Conservation (phyloP, 2,797 vertebrate genomes). For the Meriones psammophilus region DNA sequence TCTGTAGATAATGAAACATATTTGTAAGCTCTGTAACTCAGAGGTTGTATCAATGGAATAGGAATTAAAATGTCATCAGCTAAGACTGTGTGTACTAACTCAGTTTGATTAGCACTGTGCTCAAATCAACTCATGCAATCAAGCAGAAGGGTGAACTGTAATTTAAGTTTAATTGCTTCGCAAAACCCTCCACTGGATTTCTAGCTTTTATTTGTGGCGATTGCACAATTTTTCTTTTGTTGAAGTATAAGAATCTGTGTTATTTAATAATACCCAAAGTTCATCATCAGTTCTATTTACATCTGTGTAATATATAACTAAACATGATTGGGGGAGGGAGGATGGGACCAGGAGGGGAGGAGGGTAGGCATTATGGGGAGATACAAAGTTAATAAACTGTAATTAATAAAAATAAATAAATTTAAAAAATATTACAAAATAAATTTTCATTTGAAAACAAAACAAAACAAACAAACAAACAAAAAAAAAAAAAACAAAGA, state of each 20-base stretch:
- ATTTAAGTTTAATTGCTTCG: conserved; percentile 4
- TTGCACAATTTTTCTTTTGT: neutral
- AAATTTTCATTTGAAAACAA: too few relatives aligned
- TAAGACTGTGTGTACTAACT: neutral
- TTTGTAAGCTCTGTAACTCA: neutral
- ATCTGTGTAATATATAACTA: conserved; percentile 8
- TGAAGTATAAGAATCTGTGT: neutral
- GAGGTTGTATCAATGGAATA: neutral
- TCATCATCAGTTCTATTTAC: neutral
- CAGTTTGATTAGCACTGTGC: conserved; percentile 22
- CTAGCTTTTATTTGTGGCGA: neutral
- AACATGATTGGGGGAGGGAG: neutral
- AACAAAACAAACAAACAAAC: too few relatives aligned
- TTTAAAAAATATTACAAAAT: too few relatives aligned
- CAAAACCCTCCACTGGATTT: neutral
- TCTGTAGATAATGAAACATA: neutral
- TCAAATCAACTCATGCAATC: conserved; percentile 7
- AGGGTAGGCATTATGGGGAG: too few relatives aligned
- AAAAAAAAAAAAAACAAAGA: too few relatives aligned
- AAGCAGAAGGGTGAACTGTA: conserved; percentile 9
- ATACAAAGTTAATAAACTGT: too few relatives aligned
- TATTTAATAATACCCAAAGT: neutral
- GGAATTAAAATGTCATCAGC: neutral
- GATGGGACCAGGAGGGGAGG: too few relatives aligned
- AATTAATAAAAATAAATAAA: too few relatives aligned